phyloP scores from a whole-genome alignment of 1,140 invertebrate species.

The Aleiodes sp. region DNA sequence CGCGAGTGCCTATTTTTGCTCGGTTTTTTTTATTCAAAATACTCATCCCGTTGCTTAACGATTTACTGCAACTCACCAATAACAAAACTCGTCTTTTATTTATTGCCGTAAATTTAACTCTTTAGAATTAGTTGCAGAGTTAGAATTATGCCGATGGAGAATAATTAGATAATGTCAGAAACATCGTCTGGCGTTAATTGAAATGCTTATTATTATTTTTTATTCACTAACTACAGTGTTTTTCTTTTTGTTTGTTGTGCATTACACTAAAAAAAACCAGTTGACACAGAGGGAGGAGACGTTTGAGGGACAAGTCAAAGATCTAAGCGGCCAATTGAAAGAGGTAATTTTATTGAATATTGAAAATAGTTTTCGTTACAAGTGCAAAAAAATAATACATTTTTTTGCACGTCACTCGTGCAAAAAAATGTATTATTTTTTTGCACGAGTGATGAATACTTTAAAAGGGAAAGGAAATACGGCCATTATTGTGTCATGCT shows the following conservation, averaged over 20 bases:
- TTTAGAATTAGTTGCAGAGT: not conserved
- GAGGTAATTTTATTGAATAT: conserved; percentile 76
- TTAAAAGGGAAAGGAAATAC: not conserved
- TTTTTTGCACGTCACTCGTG: too few relatives aligned
- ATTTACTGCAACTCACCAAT: conserved; percentile 29
- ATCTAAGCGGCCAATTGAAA: conserved; percentile 90
- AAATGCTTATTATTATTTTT: not conserved
- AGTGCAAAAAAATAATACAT: too few relatives aligned
- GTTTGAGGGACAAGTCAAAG: conserved; percentile 93
- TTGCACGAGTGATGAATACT: not conserved
- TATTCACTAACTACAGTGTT: conserved; percentile 45
- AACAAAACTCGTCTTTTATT: not conserved
- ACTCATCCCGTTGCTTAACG: conserved; percentile 35
- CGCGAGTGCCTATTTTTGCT: conserved; percentile 57
- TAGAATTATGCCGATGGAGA: not conserved
- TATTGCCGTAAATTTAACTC: conserved; percentile 5
- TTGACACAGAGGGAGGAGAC: conserved; percentile 97
- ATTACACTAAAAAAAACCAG: conserved; percentile 70
- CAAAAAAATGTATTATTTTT: conserved; percentile 7
- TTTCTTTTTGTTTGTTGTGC: conserved; percentile 48
- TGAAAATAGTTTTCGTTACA: too few relatives aligned
- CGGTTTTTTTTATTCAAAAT: conserved; percentile 43
- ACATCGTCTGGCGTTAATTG: too few relatives aligned
- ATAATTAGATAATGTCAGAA: too few relatives aligned
- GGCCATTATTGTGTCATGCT: too few relatives aligned